phyloP scores from a whole-genome alignment of 2,113 vertebrate species.

The Hucho hucho region DNA sequence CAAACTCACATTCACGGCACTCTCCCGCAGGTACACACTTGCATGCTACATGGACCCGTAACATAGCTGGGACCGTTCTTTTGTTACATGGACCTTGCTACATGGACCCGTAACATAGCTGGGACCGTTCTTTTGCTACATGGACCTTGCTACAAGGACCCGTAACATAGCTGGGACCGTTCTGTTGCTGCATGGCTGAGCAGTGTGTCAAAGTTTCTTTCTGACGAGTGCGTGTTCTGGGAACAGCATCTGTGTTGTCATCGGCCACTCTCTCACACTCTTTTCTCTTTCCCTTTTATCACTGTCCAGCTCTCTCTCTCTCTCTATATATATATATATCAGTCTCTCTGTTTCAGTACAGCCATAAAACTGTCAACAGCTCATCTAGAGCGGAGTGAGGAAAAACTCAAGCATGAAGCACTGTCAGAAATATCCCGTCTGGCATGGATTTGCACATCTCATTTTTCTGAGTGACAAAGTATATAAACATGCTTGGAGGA shows the following conservation, averaged over 20 bases:
- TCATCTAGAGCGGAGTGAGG: conserved; percentile 35
- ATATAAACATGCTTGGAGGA: conserved; percentile 65
- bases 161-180: conserved; percentile 1
- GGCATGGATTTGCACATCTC: conserved; percentile 71
- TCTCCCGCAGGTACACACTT: conserved; percentile 9
- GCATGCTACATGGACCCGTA: conserved; percentile 35
- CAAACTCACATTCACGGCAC: conserved; percentile 8
- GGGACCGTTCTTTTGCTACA: conserved; percentile 5
- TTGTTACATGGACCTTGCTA: neutral
- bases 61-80: neutral
- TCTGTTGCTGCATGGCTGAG: neutral
- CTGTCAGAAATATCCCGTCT: conserved; percentile 58
- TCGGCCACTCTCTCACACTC: conserved; percentile 14
- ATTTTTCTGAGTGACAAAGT: conserved; percentile 73
- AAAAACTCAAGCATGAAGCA: conserved; percentile 41
- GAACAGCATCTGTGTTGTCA: conserved; percentile 30
- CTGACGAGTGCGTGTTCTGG: conserved; percentile 14
- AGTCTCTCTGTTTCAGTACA: conserved; percentile 5
- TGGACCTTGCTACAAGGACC: neutral
- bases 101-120: neutral
- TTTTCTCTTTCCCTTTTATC: conserved; percentile 10
- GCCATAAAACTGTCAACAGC: conserved; percentile 60
- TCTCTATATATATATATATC: conserved; percentile 13
- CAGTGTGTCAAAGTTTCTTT: neutral
- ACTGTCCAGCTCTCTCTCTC: conserved; percentile 3